phyloP scores from a whole-genome alignment of 2,113 vertebrate species.

The Notothenia coriiceps region DNA sequence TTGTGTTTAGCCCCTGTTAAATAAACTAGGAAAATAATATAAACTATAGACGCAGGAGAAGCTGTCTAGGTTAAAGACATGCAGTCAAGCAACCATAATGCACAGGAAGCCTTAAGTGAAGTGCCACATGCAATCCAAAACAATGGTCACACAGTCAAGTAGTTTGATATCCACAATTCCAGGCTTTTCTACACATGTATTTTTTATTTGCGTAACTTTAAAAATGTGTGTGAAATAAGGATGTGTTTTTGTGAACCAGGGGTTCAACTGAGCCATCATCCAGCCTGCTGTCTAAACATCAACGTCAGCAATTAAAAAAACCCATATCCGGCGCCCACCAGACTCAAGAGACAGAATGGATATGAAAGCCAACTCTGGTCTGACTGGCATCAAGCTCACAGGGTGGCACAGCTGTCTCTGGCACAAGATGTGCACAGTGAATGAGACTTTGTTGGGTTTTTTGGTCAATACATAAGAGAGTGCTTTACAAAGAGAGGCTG shows the following conservation, averaged over 20 bases:
- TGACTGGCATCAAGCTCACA: conserved; percentile 43
- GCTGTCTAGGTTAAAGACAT: background rate
- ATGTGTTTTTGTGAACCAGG: too few species aligned
- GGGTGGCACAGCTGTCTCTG: conserved; percentile 53
- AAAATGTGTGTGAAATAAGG: too few species aligned
- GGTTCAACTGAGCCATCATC: too few species aligned
- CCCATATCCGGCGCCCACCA: too few species aligned
- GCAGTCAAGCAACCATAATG: background rate
- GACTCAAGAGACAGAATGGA: background rate
- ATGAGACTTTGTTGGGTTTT: conserved; percentile 25
- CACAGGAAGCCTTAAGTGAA: conserved; percentile 31
- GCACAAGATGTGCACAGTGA: conserved; percentile 38
- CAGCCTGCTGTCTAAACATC: too few species aligned
- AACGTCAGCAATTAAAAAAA: too few species aligned
- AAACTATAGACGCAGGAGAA: background rate
- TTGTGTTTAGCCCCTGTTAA: too few species aligned
- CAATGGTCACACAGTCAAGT: background rate
- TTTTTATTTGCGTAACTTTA: too few species aligned
- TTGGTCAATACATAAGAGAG: background rate
- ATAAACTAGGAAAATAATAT: too few species aligned
- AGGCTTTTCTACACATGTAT: background rate
- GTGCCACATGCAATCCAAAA: background rate
- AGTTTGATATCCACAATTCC: background rate
- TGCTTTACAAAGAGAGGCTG: background rate
- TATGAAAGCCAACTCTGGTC: conserved; percentile 28